These are phyloP conservation scores for Propithecus perrieri DNA, from an alignment of 2,797 vertebrate genomes.

Conservation along the genomic window DNA sequence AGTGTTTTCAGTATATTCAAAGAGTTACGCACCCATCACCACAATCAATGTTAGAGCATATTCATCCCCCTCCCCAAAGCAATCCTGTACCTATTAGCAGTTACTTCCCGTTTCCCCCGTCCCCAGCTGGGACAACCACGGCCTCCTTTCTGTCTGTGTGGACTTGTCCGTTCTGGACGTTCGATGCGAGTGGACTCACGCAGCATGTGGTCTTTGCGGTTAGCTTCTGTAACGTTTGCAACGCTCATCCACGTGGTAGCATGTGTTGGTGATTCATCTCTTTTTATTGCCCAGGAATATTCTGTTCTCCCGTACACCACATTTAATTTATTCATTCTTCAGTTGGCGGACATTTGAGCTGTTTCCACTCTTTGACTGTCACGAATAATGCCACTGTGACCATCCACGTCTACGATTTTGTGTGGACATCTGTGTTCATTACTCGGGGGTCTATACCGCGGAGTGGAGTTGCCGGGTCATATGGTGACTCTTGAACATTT, in stretches of 20 bases:
- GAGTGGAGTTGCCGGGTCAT: not conserved
- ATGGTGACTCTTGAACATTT: not conserved
- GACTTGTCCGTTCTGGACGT: not conserved
- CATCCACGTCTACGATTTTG: not conserved
- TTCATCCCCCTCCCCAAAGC: not conserved
- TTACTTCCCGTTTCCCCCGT: not conserved
- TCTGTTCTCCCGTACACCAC: too few relatives aligned
- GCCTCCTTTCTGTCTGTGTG: not conserved
- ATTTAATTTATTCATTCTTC: not conserved
- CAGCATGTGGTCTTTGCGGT: not conserved
- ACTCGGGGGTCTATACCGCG: not conserved
- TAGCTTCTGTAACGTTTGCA: not conserved
- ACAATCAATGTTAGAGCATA: not conserved
- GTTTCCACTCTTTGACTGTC: not conserved
- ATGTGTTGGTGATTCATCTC: accelerated
- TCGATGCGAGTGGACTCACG: accelerated
- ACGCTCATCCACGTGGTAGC: accelerated
- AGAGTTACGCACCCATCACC: not conserved
- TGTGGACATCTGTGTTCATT: not conserved
- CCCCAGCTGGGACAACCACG: not conserved
- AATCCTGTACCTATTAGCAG: not conserved
- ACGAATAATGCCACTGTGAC: not conserved
- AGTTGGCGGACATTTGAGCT: not conserved
- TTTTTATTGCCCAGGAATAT: not conserved
- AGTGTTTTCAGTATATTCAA: not conserved